phyloP scores from a whole-genome alignment of 1,140 invertebrate species.

The Apis cerana region DNA sequence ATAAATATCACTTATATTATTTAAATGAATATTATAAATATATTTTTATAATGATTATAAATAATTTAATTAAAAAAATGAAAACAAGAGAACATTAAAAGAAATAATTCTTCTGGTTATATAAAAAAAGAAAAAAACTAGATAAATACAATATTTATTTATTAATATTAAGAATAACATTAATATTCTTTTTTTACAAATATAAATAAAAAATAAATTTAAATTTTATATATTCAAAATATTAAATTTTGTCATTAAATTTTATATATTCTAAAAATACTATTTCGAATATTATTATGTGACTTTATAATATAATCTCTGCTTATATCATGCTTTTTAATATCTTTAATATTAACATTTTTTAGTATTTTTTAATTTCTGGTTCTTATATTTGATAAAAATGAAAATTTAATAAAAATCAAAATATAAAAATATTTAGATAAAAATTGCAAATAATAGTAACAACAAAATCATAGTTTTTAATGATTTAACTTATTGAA shows the following conservation, averaged over 20 bases:
- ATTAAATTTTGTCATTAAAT: background rate
- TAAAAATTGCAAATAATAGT: background rate
- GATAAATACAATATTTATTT: background rate
- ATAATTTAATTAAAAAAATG: background rate
- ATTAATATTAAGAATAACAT: too few relatives aligned
- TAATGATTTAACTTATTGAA: background rate
- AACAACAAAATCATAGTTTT: background rate
- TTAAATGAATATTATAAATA: background rate
- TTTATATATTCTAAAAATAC: background rate
- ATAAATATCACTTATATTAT: background rate
- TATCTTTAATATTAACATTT: background rate
- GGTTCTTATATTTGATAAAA: background rate
- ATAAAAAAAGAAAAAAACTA: slow-evolving; percentile 1
- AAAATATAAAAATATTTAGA: background rate
- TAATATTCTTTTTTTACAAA: background rate
- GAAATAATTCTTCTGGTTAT: background rate
- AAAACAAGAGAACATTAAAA: background rate
- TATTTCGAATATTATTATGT: background rate
- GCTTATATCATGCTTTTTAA: background rate
- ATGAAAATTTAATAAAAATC: background rate
- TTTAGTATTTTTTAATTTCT: background rate
- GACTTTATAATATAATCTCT: background rate
- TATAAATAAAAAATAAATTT: background rate
- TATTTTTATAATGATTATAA: background rate
- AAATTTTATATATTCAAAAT: background rate